Conservation (phyloP, 2,888 invertebrate species). For the Phortica magna region DNA sequence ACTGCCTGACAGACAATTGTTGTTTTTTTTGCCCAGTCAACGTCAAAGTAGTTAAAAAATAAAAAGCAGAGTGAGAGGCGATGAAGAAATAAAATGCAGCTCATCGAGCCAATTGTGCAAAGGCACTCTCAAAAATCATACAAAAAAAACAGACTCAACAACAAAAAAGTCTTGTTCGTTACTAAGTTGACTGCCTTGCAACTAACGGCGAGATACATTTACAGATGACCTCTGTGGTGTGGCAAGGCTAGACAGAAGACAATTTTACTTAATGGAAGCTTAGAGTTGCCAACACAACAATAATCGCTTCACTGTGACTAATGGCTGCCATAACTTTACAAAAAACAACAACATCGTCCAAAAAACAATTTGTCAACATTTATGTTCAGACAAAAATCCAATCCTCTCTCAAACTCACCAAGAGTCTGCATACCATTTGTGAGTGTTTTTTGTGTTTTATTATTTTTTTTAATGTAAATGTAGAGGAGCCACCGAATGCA, state of each 20-base stretch:
- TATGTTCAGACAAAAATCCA: neutral
- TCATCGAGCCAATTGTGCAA: no score
- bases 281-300: neutral
- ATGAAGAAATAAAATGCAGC: no score
- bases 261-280: conserved; percentile 16
- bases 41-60: no score
- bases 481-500: no score
- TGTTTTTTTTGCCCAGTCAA: no score
- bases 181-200: no score
- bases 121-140: no score
- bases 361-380: conserved; percentile 23
- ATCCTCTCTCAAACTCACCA: neutral
- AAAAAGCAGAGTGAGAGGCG: no score
- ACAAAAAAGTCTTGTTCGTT: no score
- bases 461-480: neutral
- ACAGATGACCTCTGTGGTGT: neutral
- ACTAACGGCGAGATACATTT: neutral
- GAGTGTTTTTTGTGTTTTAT: neutral
- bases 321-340: neutral
- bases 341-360: neutral
- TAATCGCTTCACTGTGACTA: neutral
- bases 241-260: neutral
- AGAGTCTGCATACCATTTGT: neutral
- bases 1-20: no score
- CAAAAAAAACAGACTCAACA: no score